phyloP scores from a whole-genome alignment of 2,113 vertebrate species.

The Notiomystis cincta region DNA sequence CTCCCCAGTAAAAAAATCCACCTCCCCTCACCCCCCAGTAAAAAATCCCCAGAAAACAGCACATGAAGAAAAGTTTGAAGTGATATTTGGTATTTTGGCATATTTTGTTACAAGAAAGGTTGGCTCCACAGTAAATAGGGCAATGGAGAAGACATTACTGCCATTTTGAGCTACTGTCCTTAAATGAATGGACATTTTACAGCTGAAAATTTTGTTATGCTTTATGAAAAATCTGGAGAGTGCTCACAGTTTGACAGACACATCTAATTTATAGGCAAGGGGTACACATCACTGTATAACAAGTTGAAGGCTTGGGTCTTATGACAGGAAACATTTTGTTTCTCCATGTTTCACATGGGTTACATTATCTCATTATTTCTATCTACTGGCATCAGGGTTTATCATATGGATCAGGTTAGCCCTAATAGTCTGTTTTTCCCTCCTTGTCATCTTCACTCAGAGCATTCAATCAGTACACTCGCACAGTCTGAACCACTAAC shows the following conservation, averaged over 20 bases:
- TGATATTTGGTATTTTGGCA: neutral
- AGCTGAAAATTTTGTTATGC: neutral
- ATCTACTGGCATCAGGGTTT: neutral
- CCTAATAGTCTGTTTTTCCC: neutral
- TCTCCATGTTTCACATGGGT: neutral
- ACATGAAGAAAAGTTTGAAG: neutral
- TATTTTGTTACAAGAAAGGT: neutral
- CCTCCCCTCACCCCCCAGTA: fast-evolving
- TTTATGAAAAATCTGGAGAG: neutral
- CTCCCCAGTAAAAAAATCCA: neutral
- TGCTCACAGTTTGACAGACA: neutral
- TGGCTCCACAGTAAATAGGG: neutral
- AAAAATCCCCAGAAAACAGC: neutral
- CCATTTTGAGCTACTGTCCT: neutral
- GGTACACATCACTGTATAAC: neutral
- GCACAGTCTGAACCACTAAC: neutral
- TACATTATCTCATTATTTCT: neutral
- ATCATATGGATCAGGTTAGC: slow-evolving; percentile 10
- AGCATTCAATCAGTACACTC: neutral
- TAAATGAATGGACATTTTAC: neutral
- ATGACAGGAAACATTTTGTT: neutral
- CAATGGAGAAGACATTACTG: neutral
- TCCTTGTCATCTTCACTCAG: neutral
- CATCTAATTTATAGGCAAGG: neutral
- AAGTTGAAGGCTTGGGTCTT: neutral